Conservation (phyloP, 1,140 invertebrate species). For the Panonychus citri region DNA sequence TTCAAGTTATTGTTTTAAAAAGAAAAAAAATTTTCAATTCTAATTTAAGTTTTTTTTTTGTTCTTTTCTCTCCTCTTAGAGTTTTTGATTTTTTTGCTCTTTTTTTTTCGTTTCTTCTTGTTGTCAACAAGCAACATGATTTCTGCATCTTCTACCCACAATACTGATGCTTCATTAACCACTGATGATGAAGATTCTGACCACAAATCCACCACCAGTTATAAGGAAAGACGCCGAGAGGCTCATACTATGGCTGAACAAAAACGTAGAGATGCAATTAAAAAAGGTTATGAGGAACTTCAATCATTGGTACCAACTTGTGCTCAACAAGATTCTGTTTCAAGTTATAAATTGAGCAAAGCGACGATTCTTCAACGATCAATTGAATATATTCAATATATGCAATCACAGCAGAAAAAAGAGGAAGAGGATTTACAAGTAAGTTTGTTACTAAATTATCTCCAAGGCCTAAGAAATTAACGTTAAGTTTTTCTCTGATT, state of each 20-base stretch:
- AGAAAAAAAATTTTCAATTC: too few relatives aligned
- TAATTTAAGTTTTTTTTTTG: too few relatives aligned
- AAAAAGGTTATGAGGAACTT: slow-evolving; percentile 67
- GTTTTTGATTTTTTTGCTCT: too few relatives aligned
- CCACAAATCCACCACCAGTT: slow-evolving; percentile 53
- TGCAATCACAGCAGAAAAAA: slow-evolving; percentile 62
- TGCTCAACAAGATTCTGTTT: slow-evolving; percentile 49
- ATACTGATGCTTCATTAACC: slow-evolving; percentile 7
- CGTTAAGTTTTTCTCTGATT: too few relatives aligned
- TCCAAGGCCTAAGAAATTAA: too few relatives aligned
- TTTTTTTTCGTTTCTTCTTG: too few relatives aligned
- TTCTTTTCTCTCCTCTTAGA: too few relatives aligned
- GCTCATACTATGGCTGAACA: slow-evolving; percentile 94
- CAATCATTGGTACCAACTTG: slow-evolving; percentile 80
- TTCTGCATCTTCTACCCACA: neutral
- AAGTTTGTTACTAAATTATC: neutral
- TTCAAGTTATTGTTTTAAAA: too few relatives aligned
- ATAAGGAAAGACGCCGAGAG: slow-evolving; percentile 75
- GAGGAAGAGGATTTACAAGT: slow-evolving; percentile 68
- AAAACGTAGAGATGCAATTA: slow-evolving; percentile 35
- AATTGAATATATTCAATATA: slow-evolving; percentile 39
- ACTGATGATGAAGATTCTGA: slow-evolving; percentile 74
- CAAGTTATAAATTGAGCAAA: slow-evolving; percentile 78
- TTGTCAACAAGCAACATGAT: too few relatives aligned
- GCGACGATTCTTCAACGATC: slow-evolving; percentile 76